Conservation (phyloP, 2,113 vertebrate genomes). For the Anarrhichthys ocellatus region DNA sequence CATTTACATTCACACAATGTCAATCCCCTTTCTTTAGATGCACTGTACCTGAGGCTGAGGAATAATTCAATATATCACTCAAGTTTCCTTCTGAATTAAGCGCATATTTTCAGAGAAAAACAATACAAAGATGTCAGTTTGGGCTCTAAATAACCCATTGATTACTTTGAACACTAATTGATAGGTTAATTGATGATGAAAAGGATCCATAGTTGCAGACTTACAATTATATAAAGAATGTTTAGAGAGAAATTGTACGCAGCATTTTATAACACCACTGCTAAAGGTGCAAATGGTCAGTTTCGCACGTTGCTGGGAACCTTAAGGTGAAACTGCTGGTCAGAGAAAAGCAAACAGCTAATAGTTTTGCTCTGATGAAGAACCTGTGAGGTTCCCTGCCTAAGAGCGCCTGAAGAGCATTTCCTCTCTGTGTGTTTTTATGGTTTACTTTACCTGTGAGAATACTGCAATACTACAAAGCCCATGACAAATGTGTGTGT, state of each 20-base stretch:
- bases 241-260: not conserved
- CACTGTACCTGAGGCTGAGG: too few relatives aligned
- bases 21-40: not conserved
- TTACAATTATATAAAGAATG: not conserved
- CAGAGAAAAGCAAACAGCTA: too few relatives aligned
- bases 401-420: not conserved
- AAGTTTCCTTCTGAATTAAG: not conserved
- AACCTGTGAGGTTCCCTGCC: not conserved
- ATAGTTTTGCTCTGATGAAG: not conserved
- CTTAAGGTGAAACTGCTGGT: not conserved
- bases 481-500: not conserved
- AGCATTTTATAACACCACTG: not conserved
- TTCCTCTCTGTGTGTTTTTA: not conserved
- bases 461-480: not conserved
- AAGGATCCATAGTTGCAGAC: not conserved
- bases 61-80: not conserved
- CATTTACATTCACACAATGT: conserved; percentile 23
- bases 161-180: not conserved
- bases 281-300: not conserved
- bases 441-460: not conserved
- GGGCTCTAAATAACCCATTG: not conserved
- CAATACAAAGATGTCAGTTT: not conserved
- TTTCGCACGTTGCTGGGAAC: not conserved
- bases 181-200: not conserved
- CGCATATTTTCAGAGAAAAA: not conserved